Evolutionary conservation across 2,797 vertebrate species (phyloP).

Genomic region (Sardinella longiceps): DNA sequence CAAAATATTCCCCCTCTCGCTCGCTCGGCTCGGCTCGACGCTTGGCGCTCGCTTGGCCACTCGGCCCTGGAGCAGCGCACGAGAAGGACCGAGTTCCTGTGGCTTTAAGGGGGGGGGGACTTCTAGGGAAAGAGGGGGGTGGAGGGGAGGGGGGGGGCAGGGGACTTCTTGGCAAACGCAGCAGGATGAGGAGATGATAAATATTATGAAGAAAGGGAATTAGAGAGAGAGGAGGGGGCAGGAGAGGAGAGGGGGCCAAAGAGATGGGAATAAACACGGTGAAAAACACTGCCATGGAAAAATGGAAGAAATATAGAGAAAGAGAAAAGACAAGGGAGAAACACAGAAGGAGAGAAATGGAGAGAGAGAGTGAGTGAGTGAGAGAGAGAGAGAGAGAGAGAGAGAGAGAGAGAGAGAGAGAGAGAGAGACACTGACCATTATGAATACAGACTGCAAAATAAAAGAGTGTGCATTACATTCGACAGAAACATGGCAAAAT

Average conservation of each 20-base stretch:
- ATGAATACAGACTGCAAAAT: background rate
- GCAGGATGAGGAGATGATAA: slow-evolving; percentile 18
- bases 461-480: slow-evolving; percentile 24
- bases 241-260: background rate
- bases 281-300: background rate
- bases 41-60: too few species aligned
- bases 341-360: too few species aligned
- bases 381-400: background rate
- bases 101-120: background rate
- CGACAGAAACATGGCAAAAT: background rate
- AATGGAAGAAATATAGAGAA: background rate
- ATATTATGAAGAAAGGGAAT: slow-evolving; percentile 21
- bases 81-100: background rate
- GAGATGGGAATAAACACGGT: background rate
- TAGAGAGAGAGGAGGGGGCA: background rate
- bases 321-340: background rate
- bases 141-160: background rate
- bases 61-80: too few species aligned
- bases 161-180: background rate
- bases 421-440: background rate
- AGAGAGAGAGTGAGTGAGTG: too few species aligned
- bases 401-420: background rate
- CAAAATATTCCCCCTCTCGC: background rate
- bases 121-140: background rate
- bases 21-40: too few species aligned